Evolutionary conservation across 2,113 vertebrate species (phyloP).

Genomic region (Ptychochromis oligacanthus): DNA sequence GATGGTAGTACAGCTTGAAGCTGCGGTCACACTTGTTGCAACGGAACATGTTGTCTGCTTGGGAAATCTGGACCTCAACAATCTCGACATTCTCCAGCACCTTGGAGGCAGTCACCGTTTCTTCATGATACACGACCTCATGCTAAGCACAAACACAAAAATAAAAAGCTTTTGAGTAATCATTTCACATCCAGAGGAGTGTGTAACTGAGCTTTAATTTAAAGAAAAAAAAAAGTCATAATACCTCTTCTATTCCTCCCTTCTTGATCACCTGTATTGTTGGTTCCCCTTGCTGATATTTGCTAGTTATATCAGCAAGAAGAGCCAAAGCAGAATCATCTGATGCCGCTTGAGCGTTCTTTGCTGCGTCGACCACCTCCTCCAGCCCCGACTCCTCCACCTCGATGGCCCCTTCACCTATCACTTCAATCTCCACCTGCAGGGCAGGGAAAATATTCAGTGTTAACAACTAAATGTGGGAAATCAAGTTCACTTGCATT

Average conservation of each 20-base stretch:
- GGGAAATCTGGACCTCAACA: slow-evolving; percentile 98
- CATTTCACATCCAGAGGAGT: background rate
- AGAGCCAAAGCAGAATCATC: slow-evolving; percentile 95
- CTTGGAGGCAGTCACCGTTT: slow-evolving; percentile 88
- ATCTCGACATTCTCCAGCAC: slow-evolving; percentile 94
- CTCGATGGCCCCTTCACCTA: slow-evolving; percentile 85
- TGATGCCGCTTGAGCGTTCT: slow-evolving; percentile 84
- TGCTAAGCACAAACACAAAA: slow-evolving; percentile 17
- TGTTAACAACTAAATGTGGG: background rate
- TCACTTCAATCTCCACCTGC: slow-evolving; percentile 89
- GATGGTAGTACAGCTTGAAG: slow-evolving; percentile 98
- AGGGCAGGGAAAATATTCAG: slow-evolving; percentile 14
- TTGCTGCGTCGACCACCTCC: slow-evolving; percentile 86
- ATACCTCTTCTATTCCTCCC: slow-evolving; percentile 59
- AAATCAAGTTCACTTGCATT: background rate
- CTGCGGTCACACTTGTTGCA: slow-evolving; percentile 95
- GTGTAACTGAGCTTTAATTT: background rate
- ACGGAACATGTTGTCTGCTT: slow-evolving; percentile 93
- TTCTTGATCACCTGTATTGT: slow-evolving; percentile 72
- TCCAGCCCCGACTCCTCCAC: slow-evolving; percentile 84
- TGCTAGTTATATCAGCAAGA: slow-evolving; percentile 97
- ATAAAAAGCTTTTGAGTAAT: background rate
- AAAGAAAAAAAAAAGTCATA: background rate
- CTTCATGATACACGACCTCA: slow-evolving; percentile 83
- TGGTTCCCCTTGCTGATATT: slow-evolving; percentile 91